Conservation (phyloP, 2,113 vertebrate genomes). For the Phaethon lepturus region DNA sequence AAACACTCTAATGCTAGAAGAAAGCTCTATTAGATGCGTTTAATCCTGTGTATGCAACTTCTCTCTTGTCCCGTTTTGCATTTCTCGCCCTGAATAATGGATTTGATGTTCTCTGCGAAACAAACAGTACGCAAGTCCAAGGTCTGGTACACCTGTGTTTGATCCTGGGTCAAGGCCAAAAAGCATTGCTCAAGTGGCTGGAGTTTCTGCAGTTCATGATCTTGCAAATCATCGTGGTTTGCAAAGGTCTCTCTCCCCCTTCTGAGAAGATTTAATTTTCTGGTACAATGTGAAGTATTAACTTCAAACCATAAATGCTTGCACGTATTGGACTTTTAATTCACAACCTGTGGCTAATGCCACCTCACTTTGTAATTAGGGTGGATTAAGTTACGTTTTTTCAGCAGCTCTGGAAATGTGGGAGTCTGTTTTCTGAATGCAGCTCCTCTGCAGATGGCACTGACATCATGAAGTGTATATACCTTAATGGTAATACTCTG, state of each 20-base stretch:
- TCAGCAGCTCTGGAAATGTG: background rate
- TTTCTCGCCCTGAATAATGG: background rate
- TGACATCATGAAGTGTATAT: accelerated
- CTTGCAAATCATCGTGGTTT: background rate
- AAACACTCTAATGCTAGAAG: background rate
- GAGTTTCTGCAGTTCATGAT: background rate
- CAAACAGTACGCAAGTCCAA: constrained; percentile 1
- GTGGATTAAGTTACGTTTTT: background rate
- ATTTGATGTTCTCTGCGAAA: background rate
- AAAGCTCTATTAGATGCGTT: background rate
- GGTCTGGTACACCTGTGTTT: background rate
- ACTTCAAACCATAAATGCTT: background rate
- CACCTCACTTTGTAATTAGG: background rate
- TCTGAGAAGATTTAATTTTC: background rate
- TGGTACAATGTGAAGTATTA: background rate
- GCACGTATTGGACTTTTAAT: accelerated
- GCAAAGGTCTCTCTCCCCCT: background rate
- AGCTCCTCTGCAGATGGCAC: background rate
- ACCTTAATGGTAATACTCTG: background rate
- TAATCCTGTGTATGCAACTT: background rate
- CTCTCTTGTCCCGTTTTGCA: accelerated
- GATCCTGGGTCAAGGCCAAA: accelerated
- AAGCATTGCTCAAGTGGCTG: background rate
- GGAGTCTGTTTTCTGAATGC: background rate
- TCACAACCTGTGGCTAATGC: background rate